Conservation (phyloP, 2,113 vertebrate genomes). For the Salvelinus namaycush region DNA sequence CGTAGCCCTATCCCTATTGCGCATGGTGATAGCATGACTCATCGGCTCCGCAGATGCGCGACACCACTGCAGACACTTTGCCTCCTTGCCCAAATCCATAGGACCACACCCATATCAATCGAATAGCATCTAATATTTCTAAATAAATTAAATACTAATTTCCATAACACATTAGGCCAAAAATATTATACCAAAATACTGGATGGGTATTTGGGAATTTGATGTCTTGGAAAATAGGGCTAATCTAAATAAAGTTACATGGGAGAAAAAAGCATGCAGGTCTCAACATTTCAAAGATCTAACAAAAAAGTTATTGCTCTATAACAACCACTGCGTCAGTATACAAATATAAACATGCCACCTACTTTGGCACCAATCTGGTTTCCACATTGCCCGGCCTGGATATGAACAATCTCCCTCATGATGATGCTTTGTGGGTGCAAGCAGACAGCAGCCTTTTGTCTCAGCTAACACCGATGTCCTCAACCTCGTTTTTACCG, state of each 20-base stretch:
- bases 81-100: neutral
- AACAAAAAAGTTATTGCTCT: neutral
- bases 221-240: neutral
- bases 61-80: conserved; percentile 31
- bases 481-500: conserved; percentile 25
- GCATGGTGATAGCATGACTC: conserved; percentile 31
- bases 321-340: neutral
- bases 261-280: neutral
- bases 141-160: neutral
- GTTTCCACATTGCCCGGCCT: conserved; percentile 97
- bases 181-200: neutral
- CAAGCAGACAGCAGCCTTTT: conserved; percentile 6
- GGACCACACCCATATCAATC: conserved; percentile 40
- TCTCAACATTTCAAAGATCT: neutral
- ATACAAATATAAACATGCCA: neutral
- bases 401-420: conserved; percentile 97
- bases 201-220: neutral
- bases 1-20: neutral
- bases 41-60: conserved; percentile 33
- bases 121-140: neutral
- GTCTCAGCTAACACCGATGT: conserved; percentile 37
- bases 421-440: conserved; percentile 65
- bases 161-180: neutral
- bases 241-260: neutral
- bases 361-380: conserved; percentile 95